Conservation (phyloP, 2,113 vertebrate genomes). For the Pachyramphus minor region DNA sequence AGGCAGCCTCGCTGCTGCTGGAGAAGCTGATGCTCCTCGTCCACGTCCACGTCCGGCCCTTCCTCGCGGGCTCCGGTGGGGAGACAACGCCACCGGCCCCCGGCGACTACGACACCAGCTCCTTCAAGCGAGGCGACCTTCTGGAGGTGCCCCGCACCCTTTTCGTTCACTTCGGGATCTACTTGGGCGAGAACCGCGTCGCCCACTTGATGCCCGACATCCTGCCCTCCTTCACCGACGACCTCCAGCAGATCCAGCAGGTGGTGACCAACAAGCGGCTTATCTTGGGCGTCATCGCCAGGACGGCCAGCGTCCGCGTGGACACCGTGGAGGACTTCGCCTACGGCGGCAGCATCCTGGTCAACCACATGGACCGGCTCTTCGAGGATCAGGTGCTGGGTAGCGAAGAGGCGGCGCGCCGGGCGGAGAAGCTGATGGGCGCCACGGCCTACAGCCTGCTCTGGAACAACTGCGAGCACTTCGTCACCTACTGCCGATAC, state of each 20-base stretch:
- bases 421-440: conserved; percentile 84
- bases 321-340: conserved; percentile 92
- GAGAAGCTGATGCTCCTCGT: conserved; percentile 83
- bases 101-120: conserved; percentile 68
- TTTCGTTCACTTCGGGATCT: conserved; percentile 91
- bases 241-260: conserved; percentile 70
- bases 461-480: conserved; percentile 97
- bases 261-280: conserved; percentile 91
- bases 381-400: conserved; percentile 68
- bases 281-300: conserved; percentile 83
- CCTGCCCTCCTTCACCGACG: conserved; percentile 77
- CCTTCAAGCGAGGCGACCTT: conserved; percentile 83
- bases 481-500: conserved; percentile 89
- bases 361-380: conserved; percentile 80
- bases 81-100: neutral
- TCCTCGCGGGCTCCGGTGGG: conserved; percentile 28
- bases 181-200: conserved; percentile 87
- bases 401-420: conserved; percentile 79
- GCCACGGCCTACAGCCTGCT: conserved; percentile 84
- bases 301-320: conserved; percentile 83
- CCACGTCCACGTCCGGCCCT: conserved; percentile 73
- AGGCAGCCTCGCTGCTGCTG: conserved; percentile 79
- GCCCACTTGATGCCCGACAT: conserved; percentile 96
- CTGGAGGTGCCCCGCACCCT: conserved; percentile 89
- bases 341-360: conserved; percentile 82